Evolutionary conservation across 2,113 vertebrate genomes (phyloP), one percentile per base, ranked within the genome.

Genomic region (Halichoeres trimaculatus): DNA sequence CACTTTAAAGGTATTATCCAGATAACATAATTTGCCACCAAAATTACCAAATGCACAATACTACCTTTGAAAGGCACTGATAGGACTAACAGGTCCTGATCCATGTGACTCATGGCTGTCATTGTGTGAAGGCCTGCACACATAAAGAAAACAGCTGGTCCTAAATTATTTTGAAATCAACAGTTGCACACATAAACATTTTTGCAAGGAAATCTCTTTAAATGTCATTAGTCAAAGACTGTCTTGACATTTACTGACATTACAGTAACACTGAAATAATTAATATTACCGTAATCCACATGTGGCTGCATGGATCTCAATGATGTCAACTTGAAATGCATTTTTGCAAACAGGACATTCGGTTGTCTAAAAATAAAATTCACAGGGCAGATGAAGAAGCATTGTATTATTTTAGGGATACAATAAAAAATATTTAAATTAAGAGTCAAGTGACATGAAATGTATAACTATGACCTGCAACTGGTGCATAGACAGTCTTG

Each of bases 251-350:
- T n/a, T n/a, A n/a, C n/a, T n/a, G n/a, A n/a, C n/a, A n/a, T n/a
- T n/a, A n/a, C n/a, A 24, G 23, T 22, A 17, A 45, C 45, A 47
- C 13, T 16, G 5, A 30, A 47, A 47, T 20, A 10, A 30, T 47
- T n/a, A 48, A 63, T n/a, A 48, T 30, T 63, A 63, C 60, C 60
- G 16, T 35, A 63, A 47, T 48, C 43, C 24, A 11, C 60, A 48
- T 19, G 13, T 63, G 41, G 60, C 23, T 47, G 60, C 60, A 63
- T 63, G 60, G 19, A 48, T 20, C 26, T 48, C 60, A 48, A 63
- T 50, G 0, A 50, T 26, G 43, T 63, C 60, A 48, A 12, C 24
- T 19, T 63, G 10, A 48, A 63, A 63, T 34, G 41, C 17, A n/a
- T 63, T 63, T 7, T 20, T 34, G 17, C 43, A 48, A 22, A 48